Evolutionary conservation across 2,888 invertebrate genomes (phyloP), one percentile per base, ranked within the genome.

Genomic region (Oxytorus armatus): DNA sequence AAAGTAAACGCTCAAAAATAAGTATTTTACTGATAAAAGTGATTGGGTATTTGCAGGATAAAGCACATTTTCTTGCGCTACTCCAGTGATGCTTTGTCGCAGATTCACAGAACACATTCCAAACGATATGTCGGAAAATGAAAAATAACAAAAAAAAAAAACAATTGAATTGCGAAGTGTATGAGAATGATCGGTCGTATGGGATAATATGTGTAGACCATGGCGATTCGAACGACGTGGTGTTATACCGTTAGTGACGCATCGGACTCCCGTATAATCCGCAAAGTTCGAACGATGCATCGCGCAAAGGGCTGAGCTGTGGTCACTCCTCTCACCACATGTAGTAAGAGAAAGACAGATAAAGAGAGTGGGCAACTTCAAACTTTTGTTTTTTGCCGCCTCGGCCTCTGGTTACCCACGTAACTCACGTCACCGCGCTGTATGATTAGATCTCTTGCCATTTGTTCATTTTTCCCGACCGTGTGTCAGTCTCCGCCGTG

Each of bases 361-460:
- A 33, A 14, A 23, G 11, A 25, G 73, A 66, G 63, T 53, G 47
- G 14, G 14, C 39, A 39, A 69, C 49, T 59, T 51, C 76, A 44
- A 66, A 66, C 84, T 85, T 86, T 86, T 86, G 86, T 87, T 85
- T 84, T 79, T 85, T 82, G 86, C 85, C 85, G 85, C 81, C 86
- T 81, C 77, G 63, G 76, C 66, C 79, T 85, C 79, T 84, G 82
- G 83, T 86, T 86, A 86, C 85, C 85, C 86, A 88, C 86, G 87
- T 90, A 87, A 88, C 87, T 89, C 87, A 88, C 87, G 88, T 88
- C 85, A 84, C 84, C 85, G 69, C 83, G 68, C 83, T 47, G 79
- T 55, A 70, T 84, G 88, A 88, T 89, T 87, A 87, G 86, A 88
- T 89, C 88, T 88, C 83, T 69, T 49, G 70, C 53, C 68, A 66